Conservation (phyloP, 2,888 invertebrate species). For the Emesis russula region DNA sequence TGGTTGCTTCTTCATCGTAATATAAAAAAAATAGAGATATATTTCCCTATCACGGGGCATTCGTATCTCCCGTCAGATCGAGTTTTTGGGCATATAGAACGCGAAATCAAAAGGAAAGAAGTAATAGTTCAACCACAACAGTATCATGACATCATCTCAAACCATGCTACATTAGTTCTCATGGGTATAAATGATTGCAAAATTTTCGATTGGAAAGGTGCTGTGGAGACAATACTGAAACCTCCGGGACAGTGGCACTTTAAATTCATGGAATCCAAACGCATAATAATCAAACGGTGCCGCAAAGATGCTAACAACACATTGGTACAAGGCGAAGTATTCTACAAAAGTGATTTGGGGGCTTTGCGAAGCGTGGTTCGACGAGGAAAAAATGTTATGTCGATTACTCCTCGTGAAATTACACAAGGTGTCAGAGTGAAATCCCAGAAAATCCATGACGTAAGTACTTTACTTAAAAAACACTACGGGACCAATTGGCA, state of each 20-base stretch:
- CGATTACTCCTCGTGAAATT: conserved; percentile 28
- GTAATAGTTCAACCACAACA: conserved; percentile 34
- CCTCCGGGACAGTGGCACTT: conserved; percentile 58
- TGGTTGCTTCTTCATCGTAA: conserved; percentile 24
- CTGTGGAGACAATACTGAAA: conserved; percentile 39
- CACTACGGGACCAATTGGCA: conserved; percentile 28
- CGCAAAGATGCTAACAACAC: conserved; percentile 31
- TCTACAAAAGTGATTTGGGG: conserved; percentile 45
- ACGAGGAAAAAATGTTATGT: conserved; percentile 42
- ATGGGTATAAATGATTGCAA: conserved; percentile 33
- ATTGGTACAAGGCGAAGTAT: conserved; percentile 32
- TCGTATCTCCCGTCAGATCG: conserved; percentile 29
- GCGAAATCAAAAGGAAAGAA: conserved; percentile 14
- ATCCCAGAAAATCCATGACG: conserved; percentile 37
- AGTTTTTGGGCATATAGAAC: conserved; percentile 27
- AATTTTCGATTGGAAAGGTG: conserved; percentile 43
- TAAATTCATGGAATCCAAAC: conserved; percentile 60
- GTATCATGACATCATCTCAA: conserved; percentile 29
- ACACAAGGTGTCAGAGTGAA: conserved; percentile 24
- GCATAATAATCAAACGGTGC: conserved; percentile 42
- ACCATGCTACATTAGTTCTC: conserved; percentile 20
- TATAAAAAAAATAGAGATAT: conserved; percentile 31
- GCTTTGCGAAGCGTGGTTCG: conserved; percentile 35
- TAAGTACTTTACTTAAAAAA: conserved; percentile 21
- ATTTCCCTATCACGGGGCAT: conserved; percentile 37